phyloP scores from a whole-genome alignment of 2,113 vertebrate species.

The Phylloscopus whistleri region DNA sequence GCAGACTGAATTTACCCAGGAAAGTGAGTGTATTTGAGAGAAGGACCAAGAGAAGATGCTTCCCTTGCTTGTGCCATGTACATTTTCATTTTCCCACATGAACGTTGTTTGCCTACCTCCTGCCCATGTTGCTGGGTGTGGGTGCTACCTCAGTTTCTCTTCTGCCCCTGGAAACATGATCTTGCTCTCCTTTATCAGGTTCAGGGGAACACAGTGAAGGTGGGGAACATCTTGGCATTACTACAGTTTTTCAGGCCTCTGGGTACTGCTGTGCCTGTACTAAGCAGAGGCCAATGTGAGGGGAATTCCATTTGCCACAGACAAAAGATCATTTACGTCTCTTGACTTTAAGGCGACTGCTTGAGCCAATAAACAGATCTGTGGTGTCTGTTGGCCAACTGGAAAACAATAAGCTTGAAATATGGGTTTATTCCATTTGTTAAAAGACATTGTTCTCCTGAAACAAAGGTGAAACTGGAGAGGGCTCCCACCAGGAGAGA shows the following conservation, averaged over 20 bases:
- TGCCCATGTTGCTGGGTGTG: neutral
- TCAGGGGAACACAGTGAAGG: neutral
- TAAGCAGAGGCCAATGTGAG: neutral
- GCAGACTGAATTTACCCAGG: neutral
- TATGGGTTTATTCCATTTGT: neutral
- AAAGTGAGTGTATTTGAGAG: neutral
- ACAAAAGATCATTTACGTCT: neutral
- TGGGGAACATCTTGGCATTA: neutral
- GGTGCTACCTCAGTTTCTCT: neutral
- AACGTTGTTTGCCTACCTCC: neutral
- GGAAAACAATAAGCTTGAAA: neutral
- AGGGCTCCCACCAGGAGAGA: neutral
- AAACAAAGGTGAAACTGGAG: neutral
- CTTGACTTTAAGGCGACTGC: neutral
- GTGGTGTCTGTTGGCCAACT: neutral
- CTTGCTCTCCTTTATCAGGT: neutral
- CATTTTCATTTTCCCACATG: accelerated
- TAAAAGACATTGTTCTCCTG: neutral
- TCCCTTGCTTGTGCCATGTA: neutral
- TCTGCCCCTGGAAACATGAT: neutral
- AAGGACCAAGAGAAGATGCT: neutral
- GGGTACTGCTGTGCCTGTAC: neutral
- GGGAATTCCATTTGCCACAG: constrained; percentile 52
- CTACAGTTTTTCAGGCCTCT: neutral
- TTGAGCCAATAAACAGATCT: neutral